Base-by-base conservation (phyloP, 2,797 vertebrate species). In the Sebastes matsubarae region DNA sequence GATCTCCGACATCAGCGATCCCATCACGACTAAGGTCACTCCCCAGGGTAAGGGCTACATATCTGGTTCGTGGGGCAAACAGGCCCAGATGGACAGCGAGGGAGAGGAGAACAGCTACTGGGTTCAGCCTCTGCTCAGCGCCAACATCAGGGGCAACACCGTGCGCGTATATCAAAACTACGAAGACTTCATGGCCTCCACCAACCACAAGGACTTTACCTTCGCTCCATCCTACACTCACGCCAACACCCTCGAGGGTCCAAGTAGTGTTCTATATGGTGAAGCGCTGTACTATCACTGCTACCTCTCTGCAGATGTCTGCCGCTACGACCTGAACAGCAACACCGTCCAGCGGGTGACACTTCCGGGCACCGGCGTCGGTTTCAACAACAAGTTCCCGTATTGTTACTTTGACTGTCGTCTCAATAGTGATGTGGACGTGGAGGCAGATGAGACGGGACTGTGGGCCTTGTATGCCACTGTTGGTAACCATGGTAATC, bases 361-460 rank as follows among this genome's bases (percentile, higher is more conserved):
- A 0, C 91, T 96, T 9, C 93, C 92, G 2, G 90, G 80, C 20
- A 87, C 74, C 0, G 92, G 58, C 1, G 93, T 92, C 9, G 93
- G 90, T 6, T 79, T 85, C 80, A 84, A 88, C 80, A 95, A 95
- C 85, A 92, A 94, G 70, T 95, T 96, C 80, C 95, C 94, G 0
- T 96, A 96, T 34, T 96, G 95, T 72, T 96, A 95, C 85, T 96
- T 94, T 32, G 91, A 84, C 58, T 96, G 95, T 73, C 88, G 30
- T 1, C 2, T 60, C 32, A 83, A 92, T 18, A 95, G 92, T 1
- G 96, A 96, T 46, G 52, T 95, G 2, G 95, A 95, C 22, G 18
- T 96, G 13, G 94, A 94, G 11, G 94, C 74, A 0, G 95, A 95
- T 42, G 93, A 94, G 71, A 86, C 63, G 0, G 94, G 94, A 1